Evolutionary conservation across 2,888 invertebrate genomes (phyloP).

Genomic region (Stenurella melanura): DNA sequence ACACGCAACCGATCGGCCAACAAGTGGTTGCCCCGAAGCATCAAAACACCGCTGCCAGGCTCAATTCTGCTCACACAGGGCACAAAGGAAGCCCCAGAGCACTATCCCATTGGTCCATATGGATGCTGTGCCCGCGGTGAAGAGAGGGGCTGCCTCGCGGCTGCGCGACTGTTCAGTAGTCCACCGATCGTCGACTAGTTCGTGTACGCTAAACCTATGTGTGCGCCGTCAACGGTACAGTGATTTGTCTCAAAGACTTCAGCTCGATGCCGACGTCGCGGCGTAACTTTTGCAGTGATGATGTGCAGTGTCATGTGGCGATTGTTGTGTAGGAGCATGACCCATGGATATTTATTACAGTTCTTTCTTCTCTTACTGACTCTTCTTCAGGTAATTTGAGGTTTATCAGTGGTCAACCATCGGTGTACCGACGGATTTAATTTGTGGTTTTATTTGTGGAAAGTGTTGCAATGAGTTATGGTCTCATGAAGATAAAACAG

Average conservation of each 20-base stretch:
- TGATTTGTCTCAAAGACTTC: slow-evolving; percentile 50
- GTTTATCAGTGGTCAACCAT: slow-evolving; percentile 14
- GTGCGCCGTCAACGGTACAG: slow-evolving; percentile 41
- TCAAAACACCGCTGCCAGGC: slow-evolving; percentile 56
- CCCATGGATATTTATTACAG: slow-evolving; percentile 75
- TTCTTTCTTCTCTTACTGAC: slow-evolving; percentile 73
- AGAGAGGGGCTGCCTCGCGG: slow-evolving; percentile 68
- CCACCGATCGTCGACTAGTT: slow-evolving; percentile 66
- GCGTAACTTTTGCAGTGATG: slow-evolving; percentile 67
- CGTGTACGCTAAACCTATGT: slow-evolving; percentile 32
- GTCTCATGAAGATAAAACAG: not conserved
- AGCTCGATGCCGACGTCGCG: slow-evolving; percentile 60
- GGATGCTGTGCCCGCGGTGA: slow-evolving; percentile 70
- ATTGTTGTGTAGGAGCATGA: slow-evolving; percentile 75
- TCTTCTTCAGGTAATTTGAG: slow-evolving; percentile 72
- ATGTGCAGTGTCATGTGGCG: slow-evolving; percentile 76
- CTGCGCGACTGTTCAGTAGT: slow-evolving; percentile 72
- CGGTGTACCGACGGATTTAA: slow-evolving; percentile 25
- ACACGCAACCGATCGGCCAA: slow-evolving; percentile 56
- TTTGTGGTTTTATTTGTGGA: slow-evolving; percentile 8
- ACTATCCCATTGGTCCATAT: slow-evolving; percentile 68
- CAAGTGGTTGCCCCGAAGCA: slow-evolving; percentile 65
- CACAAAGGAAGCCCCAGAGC: slow-evolving; percentile 65
- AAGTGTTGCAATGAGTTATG: not conserved
- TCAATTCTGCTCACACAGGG: slow-evolving; percentile 41